Percentiles rank a stretch among this genome's conserved stretches.
phyloP scores from a whole-genome alignment of 2,113 vertebrate genomes.

The Garra rufa region DNA sequence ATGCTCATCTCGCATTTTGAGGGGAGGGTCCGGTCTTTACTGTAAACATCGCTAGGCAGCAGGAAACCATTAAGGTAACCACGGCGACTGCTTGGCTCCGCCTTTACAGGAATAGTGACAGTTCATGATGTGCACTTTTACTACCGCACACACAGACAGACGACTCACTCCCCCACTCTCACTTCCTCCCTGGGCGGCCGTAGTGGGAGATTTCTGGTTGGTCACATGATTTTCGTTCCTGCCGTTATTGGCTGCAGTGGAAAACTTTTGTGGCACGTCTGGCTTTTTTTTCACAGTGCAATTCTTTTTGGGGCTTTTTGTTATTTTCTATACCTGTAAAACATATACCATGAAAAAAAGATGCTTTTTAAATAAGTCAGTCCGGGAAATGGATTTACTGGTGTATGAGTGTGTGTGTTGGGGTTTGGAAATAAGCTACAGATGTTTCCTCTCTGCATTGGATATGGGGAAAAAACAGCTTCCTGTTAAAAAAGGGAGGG shows the following conservation, averaged over 20 bases:
- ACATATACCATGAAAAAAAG: background rate
- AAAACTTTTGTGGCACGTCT: slow-evolving; percentile 28
- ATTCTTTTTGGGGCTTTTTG: background rate
- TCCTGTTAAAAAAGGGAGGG: slow-evolving; percentile 68
- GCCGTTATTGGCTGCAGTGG: background rate
- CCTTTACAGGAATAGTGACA: slow-evolving; percentile 43
- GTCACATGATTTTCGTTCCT: slow-evolving; percentile 14
- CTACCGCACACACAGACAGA: background rate
- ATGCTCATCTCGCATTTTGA: slow-evolving; percentile 45
- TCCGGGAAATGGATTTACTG: slow-evolving; percentile 40
- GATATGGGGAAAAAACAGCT: slow-evolving; percentile 68
- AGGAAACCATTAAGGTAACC: slow-evolving; percentile 60
- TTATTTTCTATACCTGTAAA: background rate
- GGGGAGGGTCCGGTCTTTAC: slow-evolving; percentile 42
- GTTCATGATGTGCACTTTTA: slow-evolving; percentile 42
- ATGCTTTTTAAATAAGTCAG: background rate
- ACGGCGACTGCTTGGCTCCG: slow-evolving; percentile 33
- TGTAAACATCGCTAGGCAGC: slow-evolving; percentile 53
- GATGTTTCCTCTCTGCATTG: slow-evolving; percentile 76
- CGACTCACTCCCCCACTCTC: slow-evolving; percentile 27
- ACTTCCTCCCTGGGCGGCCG: slow-evolving; percentile 39
- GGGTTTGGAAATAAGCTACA: slow-evolving; percentile 78
- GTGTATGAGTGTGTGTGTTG: slow-evolving; percentile 47
- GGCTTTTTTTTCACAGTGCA: background rate
- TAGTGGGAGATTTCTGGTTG: slow-evolving; percentile 26